phyloP scores from a whole-genome alignment of 2,888 invertebrate genomes.

The Hipparchia semele region DNA sequence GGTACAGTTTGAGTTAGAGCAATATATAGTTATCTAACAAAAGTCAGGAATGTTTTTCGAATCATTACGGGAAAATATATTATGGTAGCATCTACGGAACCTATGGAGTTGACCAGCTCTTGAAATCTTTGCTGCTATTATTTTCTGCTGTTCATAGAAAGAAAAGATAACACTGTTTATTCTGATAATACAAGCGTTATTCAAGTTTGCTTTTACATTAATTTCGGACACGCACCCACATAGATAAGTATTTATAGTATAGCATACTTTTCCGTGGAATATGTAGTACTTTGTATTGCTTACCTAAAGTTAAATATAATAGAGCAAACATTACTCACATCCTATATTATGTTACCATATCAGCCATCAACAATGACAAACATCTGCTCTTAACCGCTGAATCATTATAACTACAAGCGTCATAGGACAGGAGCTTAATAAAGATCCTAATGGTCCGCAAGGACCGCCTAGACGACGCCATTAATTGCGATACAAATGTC shows the following conservation, averaged over 20 bases:
- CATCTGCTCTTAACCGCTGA: constrained; percentile 44
- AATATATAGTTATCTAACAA: too few relatives aligned
- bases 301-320: constrained; percentile 7
- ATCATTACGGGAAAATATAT: too few relatives aligned
- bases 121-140: neutral
- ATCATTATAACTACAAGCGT: constrained; percentile 40
- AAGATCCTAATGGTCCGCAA: too few relatives aligned
- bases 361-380: constrained; percentile 36
- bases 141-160: constrained; percentile 11
- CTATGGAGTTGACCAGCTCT: neutral
- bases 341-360: constrained; percentile 36
- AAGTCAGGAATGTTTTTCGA: too few relatives aligned
- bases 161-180: constrained; percentile 10
- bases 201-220: neutral
- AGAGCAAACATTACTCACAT: constrained; percentile 38
- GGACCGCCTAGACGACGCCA: too few relatives aligned
- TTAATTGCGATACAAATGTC: too few relatives aligned
- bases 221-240: neutral
- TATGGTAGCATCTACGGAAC: neutral
- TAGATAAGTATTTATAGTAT: neutral
- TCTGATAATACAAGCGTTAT: neutral
- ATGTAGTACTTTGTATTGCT: neutral
- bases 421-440: constrained; percentile 34
- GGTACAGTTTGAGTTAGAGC: too few relatives aligned
- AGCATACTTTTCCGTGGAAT: neutral